phyloP scores from a whole-genome alignment of 2,113 vertebrate species.

The Oreochromis spilurus region DNA sequence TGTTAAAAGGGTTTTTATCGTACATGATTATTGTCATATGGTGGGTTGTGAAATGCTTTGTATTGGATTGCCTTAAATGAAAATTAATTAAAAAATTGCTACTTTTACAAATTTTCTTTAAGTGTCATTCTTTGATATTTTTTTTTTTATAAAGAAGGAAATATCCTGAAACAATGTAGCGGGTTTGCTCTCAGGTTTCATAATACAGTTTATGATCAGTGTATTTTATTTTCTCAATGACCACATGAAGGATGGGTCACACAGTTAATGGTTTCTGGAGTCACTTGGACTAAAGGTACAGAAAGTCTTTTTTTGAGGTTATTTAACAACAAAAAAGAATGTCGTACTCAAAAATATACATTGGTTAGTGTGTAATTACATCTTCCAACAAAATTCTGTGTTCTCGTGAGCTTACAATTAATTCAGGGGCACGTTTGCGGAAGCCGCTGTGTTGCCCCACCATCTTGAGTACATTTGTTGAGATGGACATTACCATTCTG shows the following conservation, averaged over 20 bases:
- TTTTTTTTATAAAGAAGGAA: not conserved
- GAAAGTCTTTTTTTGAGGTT: not conserved
- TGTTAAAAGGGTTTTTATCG: constrained; percentile 66
- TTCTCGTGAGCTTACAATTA: not conserved
- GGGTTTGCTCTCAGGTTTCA: not conserved
- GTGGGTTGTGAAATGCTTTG: constrained; percentile 80
- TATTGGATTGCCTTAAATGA: constrained; percentile 81
- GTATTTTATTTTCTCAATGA: not conserved
- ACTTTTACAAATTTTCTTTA: constrained; percentile 64
- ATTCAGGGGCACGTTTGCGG: not conserved
- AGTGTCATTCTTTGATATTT: not conserved
- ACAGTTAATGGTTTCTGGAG: not conserved
- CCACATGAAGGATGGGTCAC: not conserved
- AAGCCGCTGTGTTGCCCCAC: not conserved
- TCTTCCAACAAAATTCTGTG: not conserved
- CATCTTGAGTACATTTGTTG: not conserved
- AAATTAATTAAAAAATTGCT: constrained; percentile 72
- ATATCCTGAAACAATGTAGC: not conserved
- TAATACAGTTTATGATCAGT: not conserved
- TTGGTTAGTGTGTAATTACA: not conserved
- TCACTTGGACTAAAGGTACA: not conserved
- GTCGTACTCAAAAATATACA: not conserved
- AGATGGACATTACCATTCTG: not conserved
- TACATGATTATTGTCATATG: constrained; percentile 77
- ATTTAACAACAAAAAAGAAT: not conserved